These are phyloP conservation scores for Cariama cristata DNA, from an alignment of 2,113 vertebrate genomes.

Conservation along the genomic window DNA sequence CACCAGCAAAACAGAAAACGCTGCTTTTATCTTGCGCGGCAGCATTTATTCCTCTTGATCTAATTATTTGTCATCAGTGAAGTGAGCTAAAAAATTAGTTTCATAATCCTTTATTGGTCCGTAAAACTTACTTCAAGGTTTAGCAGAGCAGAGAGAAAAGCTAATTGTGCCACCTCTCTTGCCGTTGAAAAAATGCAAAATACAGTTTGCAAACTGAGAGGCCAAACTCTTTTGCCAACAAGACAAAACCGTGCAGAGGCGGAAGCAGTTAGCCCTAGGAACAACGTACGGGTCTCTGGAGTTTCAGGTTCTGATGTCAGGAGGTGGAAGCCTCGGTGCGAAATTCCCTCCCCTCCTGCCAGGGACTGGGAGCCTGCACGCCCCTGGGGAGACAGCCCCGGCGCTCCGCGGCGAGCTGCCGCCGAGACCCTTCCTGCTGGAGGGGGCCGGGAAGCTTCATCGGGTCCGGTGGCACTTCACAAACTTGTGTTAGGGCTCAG, in stretches of 20 bases:
- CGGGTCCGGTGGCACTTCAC: fast-evolving
- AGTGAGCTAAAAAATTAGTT: background rate
- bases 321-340: background rate
- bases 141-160: background rate
- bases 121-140: background rate
- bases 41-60: background rate
- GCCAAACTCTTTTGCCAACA: background rate
- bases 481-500: background rate
- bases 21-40: background rate
- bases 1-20: background rate
- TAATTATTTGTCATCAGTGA: background rate
- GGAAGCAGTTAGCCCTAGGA: background rate
- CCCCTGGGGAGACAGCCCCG: fast-evolving
- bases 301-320: background rate
- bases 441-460: background rate
- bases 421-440: background rate
- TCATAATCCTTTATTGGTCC: background rate
- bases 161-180: background rate
- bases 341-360: background rate
- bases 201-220: background rate
- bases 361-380: background rate
- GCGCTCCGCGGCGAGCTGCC: background rate
- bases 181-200: background rate
- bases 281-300: background rate
- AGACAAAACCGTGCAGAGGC: background rate